These are phyloP conservation scores for Myiopsitta monachus DNA, from an alignment of 2,113 vertebrate genomes.

Conservation along the genomic window DNA sequence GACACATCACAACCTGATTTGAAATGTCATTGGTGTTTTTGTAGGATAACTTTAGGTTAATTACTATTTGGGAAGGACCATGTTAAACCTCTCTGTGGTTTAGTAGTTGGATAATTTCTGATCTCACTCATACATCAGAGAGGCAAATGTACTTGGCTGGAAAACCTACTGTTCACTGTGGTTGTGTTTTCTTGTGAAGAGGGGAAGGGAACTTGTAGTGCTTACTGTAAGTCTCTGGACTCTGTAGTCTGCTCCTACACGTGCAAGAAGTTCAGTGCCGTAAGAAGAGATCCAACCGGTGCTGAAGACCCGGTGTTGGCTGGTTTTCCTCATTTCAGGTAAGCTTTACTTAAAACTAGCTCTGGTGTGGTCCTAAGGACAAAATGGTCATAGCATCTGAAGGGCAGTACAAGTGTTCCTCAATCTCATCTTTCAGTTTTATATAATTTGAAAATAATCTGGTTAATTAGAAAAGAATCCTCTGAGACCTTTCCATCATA, in stretches of 20 bases:
- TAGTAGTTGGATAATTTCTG: background rate
- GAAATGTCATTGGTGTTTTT: background rate
- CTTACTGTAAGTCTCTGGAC: background rate
- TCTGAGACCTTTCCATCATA: background rate
- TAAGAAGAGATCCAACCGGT: background rate
- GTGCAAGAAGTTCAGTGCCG: background rate
- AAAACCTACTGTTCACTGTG: background rate
- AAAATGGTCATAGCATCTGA: background rate
- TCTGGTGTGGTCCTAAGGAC: background rate
- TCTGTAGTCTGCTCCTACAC: background rate
- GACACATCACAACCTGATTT: background rate
- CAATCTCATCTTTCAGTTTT: background rate
- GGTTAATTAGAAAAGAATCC: background rate
- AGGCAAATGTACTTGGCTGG: background rate
- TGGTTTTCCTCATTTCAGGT: background rate
- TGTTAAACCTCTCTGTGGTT: background rate
- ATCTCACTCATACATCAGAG: background rate
- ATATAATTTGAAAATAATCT: background rate
- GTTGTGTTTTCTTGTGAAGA: background rate
- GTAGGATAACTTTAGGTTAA: background rate
- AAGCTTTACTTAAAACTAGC: background rate
- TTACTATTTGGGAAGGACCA: background rate
- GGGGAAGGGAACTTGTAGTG: background rate
- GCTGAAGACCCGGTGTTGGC: background rate
- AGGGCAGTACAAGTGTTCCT: background rate